Evolutionary conservation across 1,140 invertebrate species (phyloP).

Genomic region (Cotesia vestalis): DNA sequence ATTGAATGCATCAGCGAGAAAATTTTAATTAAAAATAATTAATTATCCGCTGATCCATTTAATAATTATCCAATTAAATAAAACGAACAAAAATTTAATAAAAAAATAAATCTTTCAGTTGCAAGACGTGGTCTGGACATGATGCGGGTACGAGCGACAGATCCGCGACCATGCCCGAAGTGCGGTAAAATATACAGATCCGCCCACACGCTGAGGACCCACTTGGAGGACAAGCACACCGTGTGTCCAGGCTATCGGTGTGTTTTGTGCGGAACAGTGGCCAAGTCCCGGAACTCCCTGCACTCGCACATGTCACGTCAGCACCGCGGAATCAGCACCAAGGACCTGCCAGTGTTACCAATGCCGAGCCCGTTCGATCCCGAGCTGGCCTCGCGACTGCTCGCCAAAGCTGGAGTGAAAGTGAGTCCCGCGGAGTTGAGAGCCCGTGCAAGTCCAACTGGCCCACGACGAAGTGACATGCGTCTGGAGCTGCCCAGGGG

Average conservation of each 20-base stretch:
- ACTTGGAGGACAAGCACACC: slow-evolving; percentile 91
- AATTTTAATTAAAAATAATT: too few species aligned
- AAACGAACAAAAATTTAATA: not conserved
- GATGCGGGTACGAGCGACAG: slow-evolving; percentile 86
- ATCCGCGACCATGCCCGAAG: slow-evolving; percentile 89
- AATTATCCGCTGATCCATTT: not conserved
- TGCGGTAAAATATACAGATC: slow-evolving; percentile 93
- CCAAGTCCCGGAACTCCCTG: slow-evolving; percentile 88
- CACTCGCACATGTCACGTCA: slow-evolving; percentile 93
- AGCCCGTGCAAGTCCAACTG: slow-evolving; percentile 83
- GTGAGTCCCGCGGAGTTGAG: slow-evolving; percentile 83
- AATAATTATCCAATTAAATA: not conserved
- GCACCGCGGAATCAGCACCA: slow-evolving; percentile 90
- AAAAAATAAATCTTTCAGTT: slow-evolving; percentile 64
- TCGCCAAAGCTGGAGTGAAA: slow-evolving; percentile 88
- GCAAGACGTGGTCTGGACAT: slow-evolving; percentile 81
- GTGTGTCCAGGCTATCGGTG: slow-evolving; percentile 91
- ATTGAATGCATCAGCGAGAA: too few species aligned
- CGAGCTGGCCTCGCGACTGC: slow-evolving; percentile 79
- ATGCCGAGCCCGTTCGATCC: slow-evolving; percentile 92
- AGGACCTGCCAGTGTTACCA: slow-evolving; percentile 87
- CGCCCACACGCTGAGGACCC: slow-evolving; percentile 87
- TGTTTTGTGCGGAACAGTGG: slow-evolving; percentile 89
- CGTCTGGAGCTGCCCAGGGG: slow-evolving; percentile 75
- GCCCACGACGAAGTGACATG: slow-evolving; percentile 79